Evolutionary conservation across 2,113 vertebrate species (phyloP).

Genomic region (Orientallactaga bullata): DNA sequence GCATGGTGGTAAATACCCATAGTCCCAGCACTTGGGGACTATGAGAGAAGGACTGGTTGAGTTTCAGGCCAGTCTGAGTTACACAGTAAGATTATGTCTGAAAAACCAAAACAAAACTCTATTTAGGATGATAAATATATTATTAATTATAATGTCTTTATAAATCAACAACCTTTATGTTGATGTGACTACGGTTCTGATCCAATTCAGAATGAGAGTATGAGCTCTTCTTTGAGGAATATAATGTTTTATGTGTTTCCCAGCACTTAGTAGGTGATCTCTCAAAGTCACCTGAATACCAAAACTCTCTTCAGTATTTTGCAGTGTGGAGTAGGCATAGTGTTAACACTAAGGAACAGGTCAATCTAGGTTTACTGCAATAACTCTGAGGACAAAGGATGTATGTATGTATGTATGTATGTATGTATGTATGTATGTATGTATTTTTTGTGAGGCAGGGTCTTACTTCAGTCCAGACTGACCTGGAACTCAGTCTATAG

Average conservation of each 20-base stretch:
- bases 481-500: too few species aligned
- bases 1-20: too few species aligned
- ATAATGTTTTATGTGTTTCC: neutral
- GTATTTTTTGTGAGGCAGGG: too few species aligned
- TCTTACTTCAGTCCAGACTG: too few species aligned
- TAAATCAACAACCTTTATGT: neutral
- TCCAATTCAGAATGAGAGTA: neutral
- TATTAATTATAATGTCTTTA: neutral
- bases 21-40: too few species aligned
- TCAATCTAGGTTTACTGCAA: neutral
- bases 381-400: neutral
- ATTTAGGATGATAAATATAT: neutral
- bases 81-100: too few species aligned
- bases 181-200: neutral
- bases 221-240: neutral
- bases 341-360: neutral
- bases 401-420: too few species aligned
- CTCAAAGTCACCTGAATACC: slow-evolving; percentile 1
- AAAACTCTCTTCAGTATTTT: neutral
- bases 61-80: too few species aligned
- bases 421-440: too few species aligned
- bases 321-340: neutral
- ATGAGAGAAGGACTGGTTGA: too few species aligned
- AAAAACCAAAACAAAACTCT: neutral
- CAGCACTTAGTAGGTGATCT: neutral